phyloP scores from a whole-genome alignment of 1,140 invertebrate species.

The Brachionus paranguensis region DNA sequence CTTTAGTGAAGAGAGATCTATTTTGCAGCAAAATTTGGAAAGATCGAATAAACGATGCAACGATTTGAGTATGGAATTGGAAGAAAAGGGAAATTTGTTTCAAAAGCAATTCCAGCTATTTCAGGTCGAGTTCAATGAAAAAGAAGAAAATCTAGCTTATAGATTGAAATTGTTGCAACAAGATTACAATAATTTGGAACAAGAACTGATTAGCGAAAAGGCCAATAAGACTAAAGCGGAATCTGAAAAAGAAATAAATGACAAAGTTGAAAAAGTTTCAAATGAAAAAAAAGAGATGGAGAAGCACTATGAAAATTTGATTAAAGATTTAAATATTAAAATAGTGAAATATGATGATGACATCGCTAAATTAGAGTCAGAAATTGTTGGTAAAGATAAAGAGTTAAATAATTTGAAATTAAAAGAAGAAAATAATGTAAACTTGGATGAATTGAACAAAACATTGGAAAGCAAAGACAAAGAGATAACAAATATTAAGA shows the following conservation, averaged over 20 bases:
- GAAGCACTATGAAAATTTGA: background rate
- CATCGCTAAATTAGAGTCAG: background rate
- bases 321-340: background rate
- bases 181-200: conserved; percentile 3
- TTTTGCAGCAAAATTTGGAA: background rate
- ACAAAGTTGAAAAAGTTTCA: background rate
- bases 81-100: conserved; percentile 37
- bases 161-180: background rate
- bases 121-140: conserved; percentile 7
- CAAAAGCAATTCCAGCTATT: conserved; percentile 31
- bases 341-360: background rate
- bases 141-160: conserved; percentile 5
- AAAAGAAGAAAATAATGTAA: background rate
- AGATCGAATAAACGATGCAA: background rate
- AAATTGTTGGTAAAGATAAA: background rate
- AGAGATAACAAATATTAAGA: background rate
- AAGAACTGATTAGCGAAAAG: conserved; percentile 13
- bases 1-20: background rate
- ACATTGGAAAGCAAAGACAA: background rate
- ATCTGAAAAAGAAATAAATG: background rate
- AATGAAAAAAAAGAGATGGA: background rate
- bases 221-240: background rate
- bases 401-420: background rate
- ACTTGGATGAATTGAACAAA: background rate
- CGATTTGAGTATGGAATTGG: conserved; percentile 22